Percentiles rank a stretch among this genome's conserved stretches.
phyloP scores from a whole-genome alignment of 2,888 invertebrate genomes.

The Drosophila fulvimacula region DNA sequence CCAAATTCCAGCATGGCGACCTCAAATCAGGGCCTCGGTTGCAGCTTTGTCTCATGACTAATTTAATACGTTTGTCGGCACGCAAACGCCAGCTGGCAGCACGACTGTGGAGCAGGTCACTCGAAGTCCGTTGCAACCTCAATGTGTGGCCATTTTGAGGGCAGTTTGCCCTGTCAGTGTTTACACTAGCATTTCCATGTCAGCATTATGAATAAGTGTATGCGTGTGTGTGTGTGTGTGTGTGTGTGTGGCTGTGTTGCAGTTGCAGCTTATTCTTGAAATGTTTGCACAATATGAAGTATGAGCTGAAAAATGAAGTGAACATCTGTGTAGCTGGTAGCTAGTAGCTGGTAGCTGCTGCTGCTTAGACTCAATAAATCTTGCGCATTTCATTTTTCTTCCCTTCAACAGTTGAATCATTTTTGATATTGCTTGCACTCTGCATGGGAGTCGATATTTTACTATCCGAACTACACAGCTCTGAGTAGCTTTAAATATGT shows the following conservation, averaged over 20 bases:
- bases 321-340: constrained; percentile 11
- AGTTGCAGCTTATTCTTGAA: constrained; percentile 11
- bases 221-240: constrained; percentile 6
- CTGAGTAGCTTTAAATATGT: not conserved
- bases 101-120: not conserved
- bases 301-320: constrained; percentile 13
- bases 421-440: not conserved
- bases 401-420: constrained; percentile 2
- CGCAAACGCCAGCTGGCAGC: not conserved
- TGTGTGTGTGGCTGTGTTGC: not conserved
- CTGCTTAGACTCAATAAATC: constrained; percentile 10
- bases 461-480: not conserved
- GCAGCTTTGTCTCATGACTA: constrained; percentile 21
- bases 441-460: not conserved
- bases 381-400: constrained; percentile 4
- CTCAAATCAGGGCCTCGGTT: constrained; percentile 8
- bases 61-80: constrained; percentile 34
- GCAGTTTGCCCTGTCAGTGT: constrained; percentile 34
- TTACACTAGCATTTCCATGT: constrained; percentile 12
- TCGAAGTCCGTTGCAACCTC: constrained; percentile 23
- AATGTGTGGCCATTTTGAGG: constrained; percentile 51
- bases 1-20: not conserved
- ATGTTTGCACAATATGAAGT: constrained; percentile 17
- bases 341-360: not conserved
- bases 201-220: constrained; percentile 12